Percentiles rank a stretch among this genome's conserved stretches.
Conservation (phyloP, 2,797 vertebrate species). For the Nothura maculosa region DNA sequence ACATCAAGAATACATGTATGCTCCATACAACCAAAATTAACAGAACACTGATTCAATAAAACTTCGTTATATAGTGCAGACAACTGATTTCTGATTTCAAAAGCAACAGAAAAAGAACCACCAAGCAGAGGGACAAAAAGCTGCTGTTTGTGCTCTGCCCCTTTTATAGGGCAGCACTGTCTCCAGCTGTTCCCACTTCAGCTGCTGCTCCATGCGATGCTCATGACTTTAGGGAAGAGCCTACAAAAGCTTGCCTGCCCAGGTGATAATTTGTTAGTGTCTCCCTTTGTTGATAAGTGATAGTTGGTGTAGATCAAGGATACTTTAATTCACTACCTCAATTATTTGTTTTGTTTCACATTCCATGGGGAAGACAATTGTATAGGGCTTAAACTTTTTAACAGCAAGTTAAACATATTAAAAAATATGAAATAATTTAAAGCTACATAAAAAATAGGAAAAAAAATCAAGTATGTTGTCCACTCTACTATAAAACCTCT, state of each 20-base stretch:
- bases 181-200: too few species aligned
- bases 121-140: too few species aligned
- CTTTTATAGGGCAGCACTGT: too few species aligned
- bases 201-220: too few species aligned
- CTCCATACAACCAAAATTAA: too few species aligned
- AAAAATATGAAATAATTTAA: not conserved
- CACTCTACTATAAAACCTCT: not conserved
- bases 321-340: not conserved
- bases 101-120: too few species aligned
- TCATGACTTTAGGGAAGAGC: not conserved
- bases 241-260: not conserved
- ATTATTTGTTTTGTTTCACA: not conserved
- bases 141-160: too few species aligned
- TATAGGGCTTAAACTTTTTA: not conserved
- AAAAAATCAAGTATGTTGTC: not conserved
- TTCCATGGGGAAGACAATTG: not conserved
- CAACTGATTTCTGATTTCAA: too few species aligned
- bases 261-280: not conserved
- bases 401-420: not conserved
- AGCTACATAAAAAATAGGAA: not conserved
- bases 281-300: not conserved
- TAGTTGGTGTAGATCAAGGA: rapidly evolving
- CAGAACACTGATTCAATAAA: too few species aligned
- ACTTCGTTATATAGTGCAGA: too few species aligned
- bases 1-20: too few species aligned